phyloP scores from a whole-genome alignment of 92 coral and sea anemone species.

The Porites lobata region DNA sequence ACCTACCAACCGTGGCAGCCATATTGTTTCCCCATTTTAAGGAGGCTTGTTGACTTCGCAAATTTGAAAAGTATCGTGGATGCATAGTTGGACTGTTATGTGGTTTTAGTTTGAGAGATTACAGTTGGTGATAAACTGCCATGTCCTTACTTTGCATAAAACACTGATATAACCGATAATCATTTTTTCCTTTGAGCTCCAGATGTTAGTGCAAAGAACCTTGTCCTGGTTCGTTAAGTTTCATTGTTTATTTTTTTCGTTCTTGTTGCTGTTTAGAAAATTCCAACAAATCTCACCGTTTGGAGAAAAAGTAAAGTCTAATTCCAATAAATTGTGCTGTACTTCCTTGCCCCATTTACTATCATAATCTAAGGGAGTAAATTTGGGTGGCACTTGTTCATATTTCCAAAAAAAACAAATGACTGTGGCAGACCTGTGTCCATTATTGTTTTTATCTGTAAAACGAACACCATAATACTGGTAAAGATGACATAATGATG shows the following conservation, averaged over 20 bases:
- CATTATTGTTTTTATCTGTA: not conserved
- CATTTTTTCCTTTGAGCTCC: not conserved
- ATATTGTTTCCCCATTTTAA: not conserved
- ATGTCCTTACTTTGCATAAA: too few species aligned
- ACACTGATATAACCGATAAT: not conserved
- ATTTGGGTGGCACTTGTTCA: slow-evolving; percentile 45
- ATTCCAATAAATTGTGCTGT: slow-evolving; percentile 39
- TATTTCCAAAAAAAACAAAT: slow-evolving; percentile 16
- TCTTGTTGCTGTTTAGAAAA: slow-evolving; percentile 37
- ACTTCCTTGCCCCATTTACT: slow-evolving; percentile 38
- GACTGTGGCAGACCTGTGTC: slow-evolving; percentile 39
- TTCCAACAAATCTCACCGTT: slow-evolving; percentile 20
- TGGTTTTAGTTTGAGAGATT: slow-evolving; percentile 31
- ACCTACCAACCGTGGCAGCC: not conserved
- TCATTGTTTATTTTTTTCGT: slow-evolving; percentile 29
- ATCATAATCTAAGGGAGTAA: slow-evolving; percentile 31
- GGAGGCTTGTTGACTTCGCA: too few species aligned
- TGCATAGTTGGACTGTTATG: slow-evolving; percentile 20
- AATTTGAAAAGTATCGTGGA: too few species aligned
- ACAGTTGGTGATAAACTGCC: too few species aligned
- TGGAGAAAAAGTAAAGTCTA: slow-evolving; percentile 26
- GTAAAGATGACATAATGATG: slow-evolving; percentile 31
- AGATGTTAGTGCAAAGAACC: slow-evolving; percentile 6
- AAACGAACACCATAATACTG: slow-evolving; percentile 26
- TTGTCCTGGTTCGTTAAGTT: slow-evolving; percentile 26